A percentile compares a stretch with the other conserved stretches of the same genome.
These are phyloP conservation scores for Characodon lateralis DNA, from an alignment of 2,797 vertebrate species.

Conservation along the genomic window DNA sequence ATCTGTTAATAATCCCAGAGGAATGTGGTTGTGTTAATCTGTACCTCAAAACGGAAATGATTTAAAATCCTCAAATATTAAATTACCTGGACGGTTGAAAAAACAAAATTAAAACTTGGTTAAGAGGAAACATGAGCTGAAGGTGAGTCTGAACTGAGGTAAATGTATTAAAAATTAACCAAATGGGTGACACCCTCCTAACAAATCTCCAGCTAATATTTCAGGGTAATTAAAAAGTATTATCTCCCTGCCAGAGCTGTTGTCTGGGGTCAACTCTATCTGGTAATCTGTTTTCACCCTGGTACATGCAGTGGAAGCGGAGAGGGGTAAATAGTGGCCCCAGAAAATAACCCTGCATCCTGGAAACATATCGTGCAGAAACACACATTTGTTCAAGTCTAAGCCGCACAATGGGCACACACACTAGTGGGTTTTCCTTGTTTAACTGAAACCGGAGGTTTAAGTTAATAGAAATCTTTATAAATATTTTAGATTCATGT, in stretches of 20 bases:
- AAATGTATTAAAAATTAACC: background rate
- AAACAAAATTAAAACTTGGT: background rate
- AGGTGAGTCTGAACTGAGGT: background rate
- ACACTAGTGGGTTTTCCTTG: background rate
- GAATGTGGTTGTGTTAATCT: background rate
- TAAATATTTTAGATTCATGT: slow-evolving; percentile 28
- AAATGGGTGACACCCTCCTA: background rate
- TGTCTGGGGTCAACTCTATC: background rate
- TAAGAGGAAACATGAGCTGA: background rate
- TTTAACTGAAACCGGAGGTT: slow-evolving; percentile 16
- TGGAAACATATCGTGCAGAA: background rate
- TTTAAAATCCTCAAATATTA: background rate
- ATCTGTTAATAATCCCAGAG: background rate
- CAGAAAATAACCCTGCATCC: background rate
- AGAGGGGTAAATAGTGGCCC: background rate
- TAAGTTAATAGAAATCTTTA: slow-evolving; percentile 16
- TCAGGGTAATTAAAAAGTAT: background rate
- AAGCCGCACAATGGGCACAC: background rate
- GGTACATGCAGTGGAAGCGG: background rate
- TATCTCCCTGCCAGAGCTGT: background rate
- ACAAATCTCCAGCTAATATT: background rate
- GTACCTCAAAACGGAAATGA: background rate
- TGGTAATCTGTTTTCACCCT: background rate
- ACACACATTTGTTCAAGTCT: no score
- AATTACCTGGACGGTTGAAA: background rate